These are phyloP conservation scores for Homarus americanus DNA, from an alignment of 1,140 invertebrate genomes.

Conservation along the genomic window DNA sequence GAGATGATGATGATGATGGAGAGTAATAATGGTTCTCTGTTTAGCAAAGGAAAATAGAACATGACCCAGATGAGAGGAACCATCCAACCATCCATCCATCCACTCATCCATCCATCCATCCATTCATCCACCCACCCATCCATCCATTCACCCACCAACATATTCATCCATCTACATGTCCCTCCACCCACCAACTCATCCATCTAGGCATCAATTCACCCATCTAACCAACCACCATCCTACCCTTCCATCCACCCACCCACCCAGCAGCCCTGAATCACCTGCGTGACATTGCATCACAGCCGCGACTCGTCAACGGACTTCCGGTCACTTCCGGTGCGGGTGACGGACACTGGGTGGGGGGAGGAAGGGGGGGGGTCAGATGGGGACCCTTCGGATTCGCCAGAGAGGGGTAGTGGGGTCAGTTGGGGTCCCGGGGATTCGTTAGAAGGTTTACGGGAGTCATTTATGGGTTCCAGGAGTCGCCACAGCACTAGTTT, in stretches of 20 bases:
- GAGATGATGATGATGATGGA: too few species aligned
- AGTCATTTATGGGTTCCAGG: too few species aligned
- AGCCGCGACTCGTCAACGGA: conserved; percentile 33
- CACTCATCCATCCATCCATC: not conserved
- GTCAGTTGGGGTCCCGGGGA: too few species aligned
- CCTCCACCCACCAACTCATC: not conserved
- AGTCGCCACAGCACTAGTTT: too few species aligned
- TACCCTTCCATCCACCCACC: not conserved
- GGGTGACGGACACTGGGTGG: not conserved
- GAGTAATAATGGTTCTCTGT: too few species aligned
- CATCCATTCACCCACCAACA: not conserved
- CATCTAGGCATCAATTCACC: not conserved
- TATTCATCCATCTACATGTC: too few species aligned
- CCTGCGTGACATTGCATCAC: conserved; percentile 26
- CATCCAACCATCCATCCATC: not conserved
- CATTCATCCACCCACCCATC: not conserved
- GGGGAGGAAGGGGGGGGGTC: not conserved
- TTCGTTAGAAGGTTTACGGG: too few species aligned
- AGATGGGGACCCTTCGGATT: too few species aligned
- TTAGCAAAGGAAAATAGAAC: too few species aligned
- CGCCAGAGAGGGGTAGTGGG: too few species aligned
- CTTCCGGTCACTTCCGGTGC: conserved; percentile 57
- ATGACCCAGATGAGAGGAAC: too few species aligned
- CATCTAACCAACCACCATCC: too few species aligned
- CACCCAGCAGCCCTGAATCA: not conserved